Evolutionary conservation across 2,888 invertebrate genomes (phyloP), one percentile per base, ranked within the genome.

Genomic region (Cordylochernes scorpioides): DNA sequence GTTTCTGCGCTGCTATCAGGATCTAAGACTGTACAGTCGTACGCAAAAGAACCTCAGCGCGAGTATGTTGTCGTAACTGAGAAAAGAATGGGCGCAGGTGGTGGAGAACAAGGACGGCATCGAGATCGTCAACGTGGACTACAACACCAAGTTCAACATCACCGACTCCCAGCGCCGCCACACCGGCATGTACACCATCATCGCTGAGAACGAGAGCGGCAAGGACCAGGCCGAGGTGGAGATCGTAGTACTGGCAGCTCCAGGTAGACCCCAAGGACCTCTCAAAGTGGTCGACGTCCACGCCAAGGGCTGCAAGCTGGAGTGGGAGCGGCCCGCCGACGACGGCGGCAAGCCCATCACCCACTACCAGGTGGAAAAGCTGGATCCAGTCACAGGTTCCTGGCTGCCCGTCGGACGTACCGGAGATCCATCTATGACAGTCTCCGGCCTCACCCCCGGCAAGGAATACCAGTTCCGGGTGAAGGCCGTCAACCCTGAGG

Each of bases 321-420:
- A 73, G 40, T 88, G 86, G 86, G 70, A 77, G 45, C 80, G 80
- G 45, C 86, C 86, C 1, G 75, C 78, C 45, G 80, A 88, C 34
- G 45, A 46, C 25, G 49, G 55, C 24, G 91, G 91, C 45, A 74
- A 75, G 53, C 82, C 82, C 9, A 64, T 80, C 15, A 73, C 73
- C 9, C 77, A 72, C 25, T 88, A 88, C 50, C 71, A 74, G 36
- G 71, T 94, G 0, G 94, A 88, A 51, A 88, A 88, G 52, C 61
- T 84, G 36, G 91, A 94, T 54, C 71, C 73, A 39, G 68, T 71
- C 1, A 82, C 80, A 25, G 84, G 84, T 13, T 65, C 75, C 41
- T 88, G 82, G 86, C 72, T 78, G 33, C 84, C 86, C 13, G 78
- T 84, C 28, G 86, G 86, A 33, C 69, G 73, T 41, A 40, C 36